Conservation (phyloP, 2,113 vertebrate species). For the Nesogale talazaci region DNA sequence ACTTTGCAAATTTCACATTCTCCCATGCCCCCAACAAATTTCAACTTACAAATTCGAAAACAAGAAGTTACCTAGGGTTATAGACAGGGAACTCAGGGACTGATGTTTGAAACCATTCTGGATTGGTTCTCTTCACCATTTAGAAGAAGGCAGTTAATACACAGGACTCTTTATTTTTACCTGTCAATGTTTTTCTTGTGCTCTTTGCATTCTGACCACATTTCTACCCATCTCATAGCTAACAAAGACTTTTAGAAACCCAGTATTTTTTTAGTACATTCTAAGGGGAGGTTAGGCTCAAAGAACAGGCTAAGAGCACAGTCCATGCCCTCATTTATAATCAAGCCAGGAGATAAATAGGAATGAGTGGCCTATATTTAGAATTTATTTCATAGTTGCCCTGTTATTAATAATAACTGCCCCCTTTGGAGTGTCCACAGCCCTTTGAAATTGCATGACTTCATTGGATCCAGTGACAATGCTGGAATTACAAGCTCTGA, state of each 20-base stretch:
- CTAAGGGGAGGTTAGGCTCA: conserved; percentile 52
- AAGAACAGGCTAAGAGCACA: conserved; percentile 61
- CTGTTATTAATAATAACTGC: conserved; percentile 80
- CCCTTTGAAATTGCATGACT: conserved; percentile 72
- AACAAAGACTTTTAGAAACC: conserved; percentile 48
- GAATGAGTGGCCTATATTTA: conserved; percentile 76
- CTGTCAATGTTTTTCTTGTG: background rate
- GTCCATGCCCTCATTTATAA: conserved; percentile 40
- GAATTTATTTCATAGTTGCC: conserved; percentile 74
- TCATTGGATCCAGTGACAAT: conserved; percentile 63
- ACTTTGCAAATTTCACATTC: conserved; percentile 70
- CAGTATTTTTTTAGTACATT: conserved; percentile 2
- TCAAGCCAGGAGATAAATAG: conserved; percentile 71
- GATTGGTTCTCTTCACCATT: background rate
- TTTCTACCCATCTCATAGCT: conserved; percentile 8
- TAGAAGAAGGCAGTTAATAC: background rate
- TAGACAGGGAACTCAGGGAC: conserved; percentile 48
- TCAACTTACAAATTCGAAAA: conserved; percentile 60
- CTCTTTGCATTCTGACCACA: conserved; percentile 49
- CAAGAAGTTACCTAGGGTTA: conserved; percentile 67
- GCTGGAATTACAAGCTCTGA: conserved; percentile 67
- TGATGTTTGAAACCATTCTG: conserved; percentile 10
- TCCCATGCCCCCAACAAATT: conserved; percentile 62
- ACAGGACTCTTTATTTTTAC: conserved; percentile 41
- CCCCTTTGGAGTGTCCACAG: conserved; percentile 66